A percentile compares a stretch with the other conserved stretches of the same genome.
phyloP scores from a whole-genome alignment of 2,888 invertebrate species.

The Trachelus troglodyta region DNA sequence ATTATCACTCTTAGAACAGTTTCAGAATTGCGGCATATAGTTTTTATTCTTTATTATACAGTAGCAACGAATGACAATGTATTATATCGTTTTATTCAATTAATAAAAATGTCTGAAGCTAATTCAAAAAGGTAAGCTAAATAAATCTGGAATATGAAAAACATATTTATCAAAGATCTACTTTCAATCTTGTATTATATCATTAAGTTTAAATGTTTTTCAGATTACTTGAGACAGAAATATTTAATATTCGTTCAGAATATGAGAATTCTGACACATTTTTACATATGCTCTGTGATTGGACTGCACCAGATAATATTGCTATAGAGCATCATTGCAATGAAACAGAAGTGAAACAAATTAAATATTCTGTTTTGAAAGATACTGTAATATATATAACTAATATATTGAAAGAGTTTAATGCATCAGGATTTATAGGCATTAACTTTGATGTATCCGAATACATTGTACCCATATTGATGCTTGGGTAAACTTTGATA shows the following conservation, averaged over 20 bases:
- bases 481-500: constrained; percentile 47
- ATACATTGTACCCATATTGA: constrained; percentile 47
- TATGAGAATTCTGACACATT: background rate
- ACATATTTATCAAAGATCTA: background rate
- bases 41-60: background rate
- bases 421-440: constrained; percentile 46
- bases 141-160: background rate
- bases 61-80: background rate
- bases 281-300: constrained; percentile 35
- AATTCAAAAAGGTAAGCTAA: background rate
- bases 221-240: background rate
- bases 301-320: constrained; percentile 29
- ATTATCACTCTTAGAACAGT: background rate
- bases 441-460: constrained; percentile 41
- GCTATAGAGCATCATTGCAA: constrained; percentile 48
- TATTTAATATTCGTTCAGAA: background rate
- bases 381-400: constrained; percentile 24
- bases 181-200: background rate
- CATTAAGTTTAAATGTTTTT: background rate
- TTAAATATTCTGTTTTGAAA: constrained; percentile 39
- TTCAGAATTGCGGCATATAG: background rate
- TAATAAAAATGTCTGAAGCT: background rate
- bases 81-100: background rate
- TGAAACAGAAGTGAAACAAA: constrained; percentile 22
- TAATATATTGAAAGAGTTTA: constrained; percentile 26